Percentiles rank a stretch among this genome's conserved stretches.
phyloP scores from a whole-genome alignment of 1,140 invertebrate genomes.

The Psix sp. region DNA sequence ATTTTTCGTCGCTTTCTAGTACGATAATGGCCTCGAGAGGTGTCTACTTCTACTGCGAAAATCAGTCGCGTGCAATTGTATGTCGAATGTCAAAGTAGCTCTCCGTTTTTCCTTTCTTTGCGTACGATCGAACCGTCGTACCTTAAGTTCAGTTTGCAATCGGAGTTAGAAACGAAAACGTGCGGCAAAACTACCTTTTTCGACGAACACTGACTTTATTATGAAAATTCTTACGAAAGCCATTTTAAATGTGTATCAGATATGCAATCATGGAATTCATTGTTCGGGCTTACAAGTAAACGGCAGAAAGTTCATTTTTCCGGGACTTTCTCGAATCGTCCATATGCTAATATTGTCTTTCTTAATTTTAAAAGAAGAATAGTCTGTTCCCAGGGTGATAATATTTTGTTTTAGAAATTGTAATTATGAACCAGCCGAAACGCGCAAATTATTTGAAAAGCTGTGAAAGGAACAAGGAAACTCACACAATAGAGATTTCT shows the following conservation, averaged over 20 bases:
- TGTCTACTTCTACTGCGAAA: constrained; percentile 59
- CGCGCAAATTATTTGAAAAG: not conserved
- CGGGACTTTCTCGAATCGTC: too few species aligned
- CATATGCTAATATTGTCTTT: too few species aligned
- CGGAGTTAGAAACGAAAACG: constrained; percentile 47
- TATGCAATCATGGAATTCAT: constrained; percentile 1
- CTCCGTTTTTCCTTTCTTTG: constrained; percentile 59
- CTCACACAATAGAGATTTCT: constrained; percentile 8
- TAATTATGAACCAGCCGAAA: not conserved
- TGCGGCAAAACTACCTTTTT: constrained; percentile 39
- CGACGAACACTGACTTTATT: constrained; percentile 26
- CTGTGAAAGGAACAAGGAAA: constrained; percentile 2
- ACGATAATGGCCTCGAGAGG: constrained; percentile 66
- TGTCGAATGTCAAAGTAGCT: constrained; percentile 63
- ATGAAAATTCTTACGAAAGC: constrained; percentile 24
- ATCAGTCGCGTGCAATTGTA: constrained; percentile 61
- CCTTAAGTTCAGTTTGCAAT: constrained; percentile 58
- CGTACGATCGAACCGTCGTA: constrained; percentile 58
- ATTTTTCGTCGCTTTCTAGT: constrained; percentile 66
- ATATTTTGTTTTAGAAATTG: not conserved
- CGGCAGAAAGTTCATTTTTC: too few species aligned
- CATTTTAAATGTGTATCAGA: constrained; percentile 4
- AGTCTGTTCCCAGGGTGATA: too few species aligned
- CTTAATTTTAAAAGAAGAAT: too few species aligned
- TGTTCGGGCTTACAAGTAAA: too few species aligned